Evolutionary conservation across 2,797 vertebrate species (phyloP), one percentile per base, ranked within the genome.

Genomic region (Pagetopsis macropterus): DNA sequence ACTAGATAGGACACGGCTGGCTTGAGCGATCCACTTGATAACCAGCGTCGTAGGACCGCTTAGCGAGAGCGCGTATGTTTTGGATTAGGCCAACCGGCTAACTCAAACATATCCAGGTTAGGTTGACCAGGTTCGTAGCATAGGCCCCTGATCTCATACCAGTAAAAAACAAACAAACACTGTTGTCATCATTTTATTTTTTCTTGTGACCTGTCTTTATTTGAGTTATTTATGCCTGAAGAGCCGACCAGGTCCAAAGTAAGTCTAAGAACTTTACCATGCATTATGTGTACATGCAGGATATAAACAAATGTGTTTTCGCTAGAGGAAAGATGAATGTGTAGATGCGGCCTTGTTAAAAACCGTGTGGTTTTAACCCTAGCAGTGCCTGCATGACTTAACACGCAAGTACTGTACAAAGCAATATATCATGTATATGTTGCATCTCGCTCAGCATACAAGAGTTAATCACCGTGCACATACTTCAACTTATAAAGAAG

Each of bases 191-290:
- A 51, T 16, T 75, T 80, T 72, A 6, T 37, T 3, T 37, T 37
- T 57, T 65, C 49, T 51, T 51, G 6, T 50, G 33, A 46, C 41
- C 64, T 74, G 4, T 63, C 56, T 77, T 78, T 66, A 64, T 76
- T 56, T 72, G 62, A 86, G 76, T 73, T 82, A 74, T 83, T 79
- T 70, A 75, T 79, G 19, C 16, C 58, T 46, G 66, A 82, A 71
- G 67, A 79, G 49, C 70, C 52, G 65, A 64, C 50, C 54, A 17
- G 65, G 40, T 55, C 66, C 21, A 59, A 55, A 56, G 82, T 62
- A 13, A 83, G 64, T 65, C 59, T 44, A 31, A 11, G 43, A 73
- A 67, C 31, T 71, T 65, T 75, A 41, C 57, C 31, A 75, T 66
- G 27, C 44, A 44, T 43, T 55, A 17, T 70, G 78, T 82, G 57